Base-by-base conservation (phyloP, 2,888 invertebrate genomes). In the Corbicula japonica region DNA sequence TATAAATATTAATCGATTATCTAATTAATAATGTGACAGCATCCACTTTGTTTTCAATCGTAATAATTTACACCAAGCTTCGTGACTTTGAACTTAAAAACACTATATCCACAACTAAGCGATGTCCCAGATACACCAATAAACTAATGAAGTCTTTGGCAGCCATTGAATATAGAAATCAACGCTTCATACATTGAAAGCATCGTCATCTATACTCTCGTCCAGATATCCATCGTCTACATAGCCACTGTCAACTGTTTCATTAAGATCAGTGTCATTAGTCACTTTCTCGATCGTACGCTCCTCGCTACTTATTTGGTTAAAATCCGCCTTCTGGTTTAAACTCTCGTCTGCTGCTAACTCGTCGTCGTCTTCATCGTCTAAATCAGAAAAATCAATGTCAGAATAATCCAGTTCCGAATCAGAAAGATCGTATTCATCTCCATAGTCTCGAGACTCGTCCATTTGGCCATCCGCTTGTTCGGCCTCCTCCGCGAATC, bases 351-450 rank as follows among this genome's bases (percentile, higher is more conserved):
- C 35, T 2, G 15, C 38, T 12, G 52, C 50, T 10, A 23, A 41
- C 32, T 26, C 71, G 21, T 38, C 38, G 8, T 76, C 80, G 21
- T 58, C 58, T n/a, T 80, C 80, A 21, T 71, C 60, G 2, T 76
- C 74, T 34, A 54, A 70, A 38, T 71, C 74, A 18, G 70, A 74
- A n/a, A 74, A 52, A 44, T 80, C 80, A 21, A 72, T 48, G 44
- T 80, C 80, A 12, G 80, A 76, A 61, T 69, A 80, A 21, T 68
- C 69, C 8, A 80, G 63, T 38, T 80, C 80, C 15, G 80, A 80
- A 38, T 80, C 80, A 1, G 80, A 70, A 28, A 80, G 60, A 34
- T 76, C 80, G 26, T 80, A 80, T 34, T 81, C 81, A 35, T 66
- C 58, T 28, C 70, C 81, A 44, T 77, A 71, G 12, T 73, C 76